Conservation (phyloP, 2,113 vertebrate species). For the Mirounga angustirostris region DNA sequence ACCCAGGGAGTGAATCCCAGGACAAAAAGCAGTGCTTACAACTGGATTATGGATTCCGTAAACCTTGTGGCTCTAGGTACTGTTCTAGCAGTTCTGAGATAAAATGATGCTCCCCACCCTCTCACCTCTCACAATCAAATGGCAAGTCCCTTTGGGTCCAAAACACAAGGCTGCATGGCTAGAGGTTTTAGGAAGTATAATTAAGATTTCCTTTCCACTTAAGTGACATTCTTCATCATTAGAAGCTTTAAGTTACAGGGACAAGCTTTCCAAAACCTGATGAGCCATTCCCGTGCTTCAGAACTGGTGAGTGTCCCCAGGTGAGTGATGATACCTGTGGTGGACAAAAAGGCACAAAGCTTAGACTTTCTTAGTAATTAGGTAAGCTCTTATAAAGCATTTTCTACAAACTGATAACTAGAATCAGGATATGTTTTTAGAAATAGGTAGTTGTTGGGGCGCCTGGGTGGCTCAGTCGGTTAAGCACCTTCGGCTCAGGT, state of each 20-base stretch:
- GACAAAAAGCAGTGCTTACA: slow-evolving; percentile 3
- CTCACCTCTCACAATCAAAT: not conserved
- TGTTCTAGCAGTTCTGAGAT: not conserved
- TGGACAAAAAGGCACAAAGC: not conserved
- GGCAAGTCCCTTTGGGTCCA: not conserved
- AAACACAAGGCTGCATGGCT: not conserved
- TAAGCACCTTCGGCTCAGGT: no score
- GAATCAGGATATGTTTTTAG: not conserved
- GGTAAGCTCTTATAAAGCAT: not conserved
- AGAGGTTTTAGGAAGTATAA: not conserved
- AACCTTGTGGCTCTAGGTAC: not conserved
- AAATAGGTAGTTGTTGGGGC: not conserved
- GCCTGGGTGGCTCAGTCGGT: no score
- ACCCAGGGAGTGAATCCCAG: not conserved
- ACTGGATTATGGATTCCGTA: not conserved
- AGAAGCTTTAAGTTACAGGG: not conserved
- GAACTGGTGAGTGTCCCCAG: not conserved
- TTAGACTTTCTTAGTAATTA: not conserved
- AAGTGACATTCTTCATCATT: not conserved
- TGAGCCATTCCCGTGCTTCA: not conserved
- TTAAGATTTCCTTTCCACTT: not conserved
- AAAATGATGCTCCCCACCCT: not conserved
- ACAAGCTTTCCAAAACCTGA: not conserved
- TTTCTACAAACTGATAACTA: not conserved
- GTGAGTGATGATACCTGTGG: not conserved